Evolutionary conservation across 92 coral and sea anemone genomes (phyloP), one percentile per base, ranked within the genome.

Genomic region (Montipora capitata): DNA sequence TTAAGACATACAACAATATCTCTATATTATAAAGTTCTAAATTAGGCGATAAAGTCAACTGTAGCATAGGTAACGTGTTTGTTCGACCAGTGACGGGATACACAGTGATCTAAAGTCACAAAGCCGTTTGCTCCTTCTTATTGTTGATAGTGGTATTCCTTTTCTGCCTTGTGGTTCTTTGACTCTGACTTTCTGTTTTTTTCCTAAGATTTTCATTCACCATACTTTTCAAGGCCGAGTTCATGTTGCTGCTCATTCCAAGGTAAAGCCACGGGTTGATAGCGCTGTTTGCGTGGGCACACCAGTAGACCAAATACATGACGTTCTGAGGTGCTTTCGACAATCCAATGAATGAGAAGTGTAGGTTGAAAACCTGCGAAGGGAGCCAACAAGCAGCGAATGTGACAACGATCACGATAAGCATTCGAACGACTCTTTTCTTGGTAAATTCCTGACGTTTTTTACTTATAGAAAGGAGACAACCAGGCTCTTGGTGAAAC

Each of bases 331-430:
- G 73, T 3, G 3, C 5, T 2, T 42, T 10, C n/a, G 9, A 12
- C 48, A 44, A 78, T 7, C 11, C 38, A 5, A 3, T 1, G 12
- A 63, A 12, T 10, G 16, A 16, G 11, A 4, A 9, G 17, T 15
- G 0, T 5, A 78, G n/a, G 42, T 62, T 52, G 4, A 2, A 15
- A 16, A 16, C 83, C 57, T 78, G 58, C 18, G 51, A 71, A 16
- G 83, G 83, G 12, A 78, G 83, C 83, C 83, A 78, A 41, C 72
- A 78, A 43, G 62, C 72, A 10, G 72, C 83, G 62, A 78, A 78
- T 3, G 27, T 72, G 40, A 44, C 40, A 41, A 78, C 72, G 17
- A 78, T 63, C 1, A 61, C 18, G 66, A 61, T 61, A 5, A 61
- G 66, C 66, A 61, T 15, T 61, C 20, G 66, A 61, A 15, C 66